Conservation (phyloP, 2,888 invertebrate species). For the Lepidochitona cinerea region DNA sequence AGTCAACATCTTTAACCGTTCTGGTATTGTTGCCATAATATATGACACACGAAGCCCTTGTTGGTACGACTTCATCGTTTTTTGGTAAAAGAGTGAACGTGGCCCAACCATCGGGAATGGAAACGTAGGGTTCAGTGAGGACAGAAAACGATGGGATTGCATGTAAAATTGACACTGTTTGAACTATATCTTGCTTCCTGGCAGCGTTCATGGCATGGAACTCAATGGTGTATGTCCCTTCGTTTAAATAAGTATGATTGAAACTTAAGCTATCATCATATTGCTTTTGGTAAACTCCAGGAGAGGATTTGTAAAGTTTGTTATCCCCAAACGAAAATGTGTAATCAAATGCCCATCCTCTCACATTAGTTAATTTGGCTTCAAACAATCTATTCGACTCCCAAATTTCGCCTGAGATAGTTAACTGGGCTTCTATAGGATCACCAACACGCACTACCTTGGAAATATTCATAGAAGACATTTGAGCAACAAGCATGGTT, state of each 20-base stretch:
- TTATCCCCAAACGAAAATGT: not conserved
- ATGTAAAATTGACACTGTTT: not conserved
- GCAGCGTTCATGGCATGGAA: not conserved
- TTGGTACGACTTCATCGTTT: not conserved
- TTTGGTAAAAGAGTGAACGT: not conserved
- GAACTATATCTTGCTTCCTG: not conserved
- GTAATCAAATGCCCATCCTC: not conserved
- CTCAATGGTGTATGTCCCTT: not conserved
- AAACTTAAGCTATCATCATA: not conserved
- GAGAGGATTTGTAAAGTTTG: not conserved
- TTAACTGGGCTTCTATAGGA: not conserved
- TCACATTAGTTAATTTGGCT: not conserved
- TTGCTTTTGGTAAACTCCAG: not conserved
- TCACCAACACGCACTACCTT: not conserved
- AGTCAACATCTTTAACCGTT: not conserved
- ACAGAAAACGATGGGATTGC: not conserved
- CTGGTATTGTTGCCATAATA: not conserved
- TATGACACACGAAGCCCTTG: not conserved
- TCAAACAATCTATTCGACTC: not conserved
- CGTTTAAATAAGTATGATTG: not conserved
- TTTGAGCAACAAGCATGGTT: not conserved
- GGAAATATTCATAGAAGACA: not conserved
- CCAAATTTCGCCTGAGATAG: not conserved
- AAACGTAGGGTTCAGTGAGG: not conserved
- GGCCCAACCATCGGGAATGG: not conserved